These are phyloP conservation scores for Pionites leucogaster DNA, from an alignment of 2,113 vertebrate species.

Conservation along the genomic window DNA sequence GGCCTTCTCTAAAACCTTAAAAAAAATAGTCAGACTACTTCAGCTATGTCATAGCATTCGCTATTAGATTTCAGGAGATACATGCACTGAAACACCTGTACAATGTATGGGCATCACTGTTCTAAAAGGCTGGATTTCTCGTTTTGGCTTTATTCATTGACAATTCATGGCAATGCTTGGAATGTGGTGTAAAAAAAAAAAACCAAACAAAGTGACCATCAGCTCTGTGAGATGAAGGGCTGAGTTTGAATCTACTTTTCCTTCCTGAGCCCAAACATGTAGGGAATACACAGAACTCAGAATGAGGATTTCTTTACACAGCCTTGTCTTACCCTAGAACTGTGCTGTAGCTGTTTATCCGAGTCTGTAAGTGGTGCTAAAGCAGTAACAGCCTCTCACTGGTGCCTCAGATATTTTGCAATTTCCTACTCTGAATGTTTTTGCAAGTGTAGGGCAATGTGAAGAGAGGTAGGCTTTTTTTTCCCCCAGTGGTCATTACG, in stretches of 20 bases:
- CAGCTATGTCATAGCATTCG: neutral
- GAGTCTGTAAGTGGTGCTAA: slow-evolving; percentile 1
- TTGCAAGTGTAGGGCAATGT: neutral
- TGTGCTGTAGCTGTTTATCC: rapidly evolving
- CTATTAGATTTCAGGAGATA: neutral
- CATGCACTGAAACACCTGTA: neutral
- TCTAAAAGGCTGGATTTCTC: neutral
- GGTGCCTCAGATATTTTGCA: neutral
- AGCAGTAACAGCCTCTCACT: neutral
- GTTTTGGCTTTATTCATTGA: neutral
- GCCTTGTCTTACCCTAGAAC: neutral
- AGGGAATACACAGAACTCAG: rapidly evolving
- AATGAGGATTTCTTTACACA: neutral
- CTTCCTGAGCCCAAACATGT: neutral
- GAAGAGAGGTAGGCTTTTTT: neutral
- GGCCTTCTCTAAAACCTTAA: neutral
- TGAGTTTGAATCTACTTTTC: neutral
- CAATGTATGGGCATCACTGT: neutral
- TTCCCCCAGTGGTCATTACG: rapidly evolving
- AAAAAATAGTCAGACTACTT: neutral
- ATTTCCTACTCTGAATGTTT: neutral
- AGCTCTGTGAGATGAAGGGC: neutral
- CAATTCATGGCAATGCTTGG: neutral
- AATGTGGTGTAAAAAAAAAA: neutral
- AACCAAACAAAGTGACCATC: neutral